A percentile compares a stretch with the other conserved stretches of the same genome.
phyloP scores from a whole-genome alignment of 92 coral and sea anemone genomes.

The Porites rus region DNA sequence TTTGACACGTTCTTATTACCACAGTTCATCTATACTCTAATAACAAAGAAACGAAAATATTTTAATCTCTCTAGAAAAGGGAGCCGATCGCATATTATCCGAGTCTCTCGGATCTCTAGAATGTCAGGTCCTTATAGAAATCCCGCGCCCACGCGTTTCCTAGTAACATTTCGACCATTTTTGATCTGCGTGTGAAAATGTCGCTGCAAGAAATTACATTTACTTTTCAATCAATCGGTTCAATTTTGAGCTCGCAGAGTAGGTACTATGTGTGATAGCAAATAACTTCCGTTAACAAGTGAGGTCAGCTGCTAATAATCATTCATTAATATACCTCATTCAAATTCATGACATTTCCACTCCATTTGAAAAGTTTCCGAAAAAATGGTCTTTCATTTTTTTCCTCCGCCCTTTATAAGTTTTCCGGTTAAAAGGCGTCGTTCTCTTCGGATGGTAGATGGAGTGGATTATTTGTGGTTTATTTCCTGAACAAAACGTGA shows the following conservation, averaged over 20 bases:
- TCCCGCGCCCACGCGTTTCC: not conserved
- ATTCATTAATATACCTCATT: not conserved
- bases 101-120: not conserved
- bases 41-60: not conserved
- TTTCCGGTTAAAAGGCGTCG: not conserved
- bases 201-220: not conserved
- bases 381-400: not conserved
- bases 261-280: not conserved
- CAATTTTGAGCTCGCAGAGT: not conserved
- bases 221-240: not conserved
- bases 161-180: not conserved
- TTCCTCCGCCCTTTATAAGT: not conserved
- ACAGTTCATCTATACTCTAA: conserved; percentile 6
- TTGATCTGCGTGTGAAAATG: not conserved
- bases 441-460: not conserved
- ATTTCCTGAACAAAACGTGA: too few species aligned
- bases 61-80: not conserved
- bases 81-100: not conserved
- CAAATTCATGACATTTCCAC: not conserved
- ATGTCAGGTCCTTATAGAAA: too few species aligned
- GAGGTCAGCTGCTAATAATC: not conserved
- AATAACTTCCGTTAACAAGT: not conserved
- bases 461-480: not conserved
- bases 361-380: not conserved
- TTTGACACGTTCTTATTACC: not conserved